Base-by-base conservation (phyloP, 2,797 vertebrate species). In the Chrosomus eos region DNA sequence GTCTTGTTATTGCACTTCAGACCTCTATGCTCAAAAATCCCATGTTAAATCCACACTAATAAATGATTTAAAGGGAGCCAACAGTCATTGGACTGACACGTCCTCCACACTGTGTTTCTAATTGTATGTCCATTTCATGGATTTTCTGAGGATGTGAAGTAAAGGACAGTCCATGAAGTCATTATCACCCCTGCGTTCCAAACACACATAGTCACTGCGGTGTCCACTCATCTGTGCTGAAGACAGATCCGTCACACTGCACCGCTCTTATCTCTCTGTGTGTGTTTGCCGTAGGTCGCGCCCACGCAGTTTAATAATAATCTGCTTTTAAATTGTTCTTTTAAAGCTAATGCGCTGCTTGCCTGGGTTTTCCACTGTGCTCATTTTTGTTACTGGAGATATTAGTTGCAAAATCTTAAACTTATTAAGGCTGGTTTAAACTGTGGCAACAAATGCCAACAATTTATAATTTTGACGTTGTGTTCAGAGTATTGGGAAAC, bases 221-320 rank as follows among this genome's bases (percentile, higher is more conserved):
- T 55, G 73, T 83, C 82, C 73, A 83, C 77, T 81, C 72, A 72
- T 86, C 78, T 82, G 31, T 4, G 45, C 80, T 82, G 45, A 80
- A 71, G 85, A 74, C 83, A 67, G 80, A 80, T 48, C 74, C 80
- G 83, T 87, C 86, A 81, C 66, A 73, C 71, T 70, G 76, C 9
- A 19, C 81, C 38, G 38, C 83, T 87, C 48, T 87, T 38, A 89
- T 87, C 81, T 82, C 71, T 74, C 80, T 48, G 8, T 83, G 71
- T 70, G 68, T 86, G 64, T 87, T 80, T 68, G 76, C 66, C 72
- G 51, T 73, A 74, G 78, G 72, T 89, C 38, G 55, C 70, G 21
- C 88, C 79, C 64, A 86, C 84, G 33, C 70, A 7, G 75, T 84
- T 87, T 86, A 85, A 89, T 84, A 86, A 86, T 87, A 81, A 81